Evolutionary conservation across 2,888 invertebrate species (phyloP).

Genomic region (Cacoxenus indagator): DNA sequence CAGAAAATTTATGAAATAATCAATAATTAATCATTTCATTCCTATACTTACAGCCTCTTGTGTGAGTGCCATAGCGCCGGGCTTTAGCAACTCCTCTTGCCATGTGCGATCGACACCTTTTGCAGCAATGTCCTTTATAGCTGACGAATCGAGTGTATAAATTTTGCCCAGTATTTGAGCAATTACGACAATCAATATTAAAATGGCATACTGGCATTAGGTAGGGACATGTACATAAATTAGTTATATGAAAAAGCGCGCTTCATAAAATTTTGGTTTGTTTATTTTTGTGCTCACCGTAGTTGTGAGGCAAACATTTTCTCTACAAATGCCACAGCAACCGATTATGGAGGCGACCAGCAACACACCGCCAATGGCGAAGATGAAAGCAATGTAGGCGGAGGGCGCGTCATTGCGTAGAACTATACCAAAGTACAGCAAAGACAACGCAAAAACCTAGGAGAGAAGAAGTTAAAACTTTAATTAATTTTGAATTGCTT

Average conservation of each 20-base stretch:
- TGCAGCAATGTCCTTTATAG: slow-evolving; percentile 72
- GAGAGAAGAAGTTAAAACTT: slow-evolving; percentile 19
- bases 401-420: slow-evolving; percentile 46
- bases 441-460: slow-evolving; percentile 52
- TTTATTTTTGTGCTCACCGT: slow-evolving; percentile 46
- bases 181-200: slow-evolving; percentile 79
- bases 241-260: not conserved
- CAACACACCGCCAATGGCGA: slow-evolving; percentile 51
- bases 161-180: slow-evolving; percentile 80
- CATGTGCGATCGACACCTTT: slow-evolving; percentile 72
- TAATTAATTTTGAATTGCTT: not conserved
- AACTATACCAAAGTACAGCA: slow-evolving; percentile 51
- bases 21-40: not conserved
- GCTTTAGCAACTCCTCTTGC: slow-evolving; percentile 59
- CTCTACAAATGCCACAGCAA: slow-evolving; percentile 59
- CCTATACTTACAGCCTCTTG: slow-evolving; percentile 52
- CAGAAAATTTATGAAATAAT: not conserved
- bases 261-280: not conserved
- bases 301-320: slow-evolving; percentile 56
- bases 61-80: slow-evolving; percentile 57
- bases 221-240: not conserved
- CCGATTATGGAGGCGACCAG: slow-evolving; percentile 56
- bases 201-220: slow-evolving; percentile 78
- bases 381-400: slow-evolving; percentile 49
- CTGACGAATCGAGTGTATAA: slow-evolving; percentile 75